phyloP scores from a whole-genome alignment of 2,888 invertebrate species.

The Habrosyne pyritoides region DNA sequence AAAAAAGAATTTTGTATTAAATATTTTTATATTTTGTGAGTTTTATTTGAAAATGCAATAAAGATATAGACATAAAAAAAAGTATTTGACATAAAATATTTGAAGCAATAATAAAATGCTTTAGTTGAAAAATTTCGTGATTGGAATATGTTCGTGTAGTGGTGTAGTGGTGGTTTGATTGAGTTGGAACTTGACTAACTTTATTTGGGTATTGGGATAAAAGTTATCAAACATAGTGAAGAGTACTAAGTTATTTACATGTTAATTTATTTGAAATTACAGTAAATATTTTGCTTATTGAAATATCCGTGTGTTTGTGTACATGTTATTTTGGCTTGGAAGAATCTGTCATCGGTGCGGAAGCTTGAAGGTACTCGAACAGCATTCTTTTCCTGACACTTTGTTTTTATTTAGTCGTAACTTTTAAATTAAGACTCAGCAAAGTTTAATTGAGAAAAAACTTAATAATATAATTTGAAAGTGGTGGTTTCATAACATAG shows the following conservation, averaged over 20 bases:
- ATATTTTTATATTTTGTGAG: too few species aligned
- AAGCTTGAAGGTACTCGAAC: constrained; percentile 43
- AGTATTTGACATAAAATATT: background rate
- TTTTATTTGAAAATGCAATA: too few species aligned
- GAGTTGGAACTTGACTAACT: background rate
- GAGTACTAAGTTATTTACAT: background rate
- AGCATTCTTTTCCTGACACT: constrained; percentile 27
- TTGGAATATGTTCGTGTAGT: background rate
- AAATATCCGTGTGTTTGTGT: constrained; percentile 22
- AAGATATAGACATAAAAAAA: too few species aligned
- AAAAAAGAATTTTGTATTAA: background rate
- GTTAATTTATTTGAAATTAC: background rate
- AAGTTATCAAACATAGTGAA: background rate
- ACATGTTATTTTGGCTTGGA: constrained; percentile 18
- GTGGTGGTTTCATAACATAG: background rate
- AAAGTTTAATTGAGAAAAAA: background rate
- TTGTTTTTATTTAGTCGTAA: constrained; percentile 28
- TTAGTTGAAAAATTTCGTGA: background rate
- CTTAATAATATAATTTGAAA: background rate
- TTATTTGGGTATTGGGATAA: background rate
- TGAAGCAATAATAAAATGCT: background rate
- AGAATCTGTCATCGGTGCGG: constrained; percentile 34
- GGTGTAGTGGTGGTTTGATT: constrained; percentile 23
- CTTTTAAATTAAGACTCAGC: constrained; percentile 17
- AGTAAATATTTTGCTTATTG: background rate